These are phyloP conservation scores for Ruditapes philippinarum DNA, from an alignment of 1,140 invertebrate species.

Conservation along the genomic window DNA sequence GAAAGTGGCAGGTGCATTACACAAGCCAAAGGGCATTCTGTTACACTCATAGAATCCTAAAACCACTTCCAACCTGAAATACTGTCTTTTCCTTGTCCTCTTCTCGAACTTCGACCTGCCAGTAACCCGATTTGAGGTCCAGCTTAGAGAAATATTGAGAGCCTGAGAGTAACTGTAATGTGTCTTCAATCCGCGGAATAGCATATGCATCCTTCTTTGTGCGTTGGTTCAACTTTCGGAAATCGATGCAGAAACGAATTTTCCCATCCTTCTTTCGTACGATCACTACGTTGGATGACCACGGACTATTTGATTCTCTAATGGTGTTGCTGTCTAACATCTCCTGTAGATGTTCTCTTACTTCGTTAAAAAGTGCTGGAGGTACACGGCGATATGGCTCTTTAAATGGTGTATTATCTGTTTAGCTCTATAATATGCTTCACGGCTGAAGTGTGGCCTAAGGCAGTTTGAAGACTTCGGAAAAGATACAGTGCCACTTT, in stretches of 20 bases:
- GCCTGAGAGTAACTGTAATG: slow-evolving; percentile 59
- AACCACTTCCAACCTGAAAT: slow-evolving; percentile 61
- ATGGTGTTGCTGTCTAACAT: slow-evolving; percentile 57
- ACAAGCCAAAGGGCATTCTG: slow-evolving; percentile 72
- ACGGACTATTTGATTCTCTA: slow-evolving; percentile 58
- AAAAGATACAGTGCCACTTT: slow-evolving; percentile 50
- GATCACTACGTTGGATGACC: slow-evolving; percentile 57
- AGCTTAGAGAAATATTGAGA: slow-evolving; percentile 74
- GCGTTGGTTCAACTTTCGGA: slow-evolving; percentile 66
- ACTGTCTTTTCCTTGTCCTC: slow-evolving; percentile 67
- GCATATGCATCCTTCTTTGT: slow-evolving; percentile 72
- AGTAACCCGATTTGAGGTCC: slow-evolving; percentile 78
- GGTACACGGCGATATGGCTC: slow-evolving; percentile 48
- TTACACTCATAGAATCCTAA: slow-evolving; percentile 72
- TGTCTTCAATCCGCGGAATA: slow-evolving; percentile 69
- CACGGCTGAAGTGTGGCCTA: slow-evolving; percentile 47
- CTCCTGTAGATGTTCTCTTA: slow-evolving; percentile 61
- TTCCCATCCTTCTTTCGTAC: slow-evolving; percentile 75
- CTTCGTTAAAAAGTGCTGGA: slow-evolving; percentile 61
- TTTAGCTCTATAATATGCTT: slow-evolving; percentile 56
- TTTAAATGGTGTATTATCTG: slow-evolving; percentile 60
- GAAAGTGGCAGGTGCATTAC: slow-evolving; percentile 73
- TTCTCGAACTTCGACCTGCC: slow-evolving; percentile 84
- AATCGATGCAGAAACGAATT: slow-evolving; percentile 75
- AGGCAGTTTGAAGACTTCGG: slow-evolving; percentile 43